Percentiles rank a stretch among this genome's conserved stretches.
phyloP scores from a whole-genome alignment of 2,797 vertebrate genomes.

The Bradypodion pumilum region DNA sequence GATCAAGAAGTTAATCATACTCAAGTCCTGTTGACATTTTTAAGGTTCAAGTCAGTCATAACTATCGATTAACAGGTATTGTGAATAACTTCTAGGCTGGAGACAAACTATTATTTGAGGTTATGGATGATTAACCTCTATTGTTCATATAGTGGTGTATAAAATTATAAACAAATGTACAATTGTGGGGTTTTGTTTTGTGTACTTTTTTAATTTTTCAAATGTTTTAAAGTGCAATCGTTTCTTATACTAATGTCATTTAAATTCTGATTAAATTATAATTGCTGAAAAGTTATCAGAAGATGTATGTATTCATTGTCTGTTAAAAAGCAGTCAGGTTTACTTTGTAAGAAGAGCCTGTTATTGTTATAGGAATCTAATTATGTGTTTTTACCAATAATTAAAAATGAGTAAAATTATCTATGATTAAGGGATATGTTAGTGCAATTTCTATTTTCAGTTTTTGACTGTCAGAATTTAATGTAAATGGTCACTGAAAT shows the following conservation, averaged over 20 bases:
- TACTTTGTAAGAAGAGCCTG: conserved; percentile 64
- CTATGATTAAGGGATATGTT: conserved; percentile 53
- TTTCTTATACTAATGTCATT: conserved; percentile 81
- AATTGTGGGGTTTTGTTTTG: conserved; percentile 77
- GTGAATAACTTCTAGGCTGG: conserved; percentile 22
- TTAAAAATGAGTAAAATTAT: conserved; percentile 69
- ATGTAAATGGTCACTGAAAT: conserved; percentile 61
- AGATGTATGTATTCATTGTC: conserved; percentile 78
- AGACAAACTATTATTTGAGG: conserved; percentile 66
- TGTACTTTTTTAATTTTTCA: conserved; percentile 83
- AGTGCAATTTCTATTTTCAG: conserved; percentile 69
- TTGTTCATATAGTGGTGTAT: conserved; percentile 75
- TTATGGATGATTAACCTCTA: conserved; percentile 70
- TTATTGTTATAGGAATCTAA: conserved; percentile 77
- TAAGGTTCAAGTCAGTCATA: background rate
- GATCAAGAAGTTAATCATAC: conserved; percentile 4
- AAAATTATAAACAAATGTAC: conserved; percentile 71
- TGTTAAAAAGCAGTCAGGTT: conserved; percentile 64
- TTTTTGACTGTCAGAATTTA: conserved; percentile 61
- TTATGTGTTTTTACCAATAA: conserved; percentile 77
- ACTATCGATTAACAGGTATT: conserved; percentile 13
- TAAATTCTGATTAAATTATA: conserved; percentile 79
- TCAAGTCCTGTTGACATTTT: background rate
- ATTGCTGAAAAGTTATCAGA: conserved; percentile 75
- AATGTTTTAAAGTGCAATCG: conserved; percentile 83